Conservation (phyloP, 2,888 invertebrate species). For the Bembecia ichneumoniformis region DNA sequence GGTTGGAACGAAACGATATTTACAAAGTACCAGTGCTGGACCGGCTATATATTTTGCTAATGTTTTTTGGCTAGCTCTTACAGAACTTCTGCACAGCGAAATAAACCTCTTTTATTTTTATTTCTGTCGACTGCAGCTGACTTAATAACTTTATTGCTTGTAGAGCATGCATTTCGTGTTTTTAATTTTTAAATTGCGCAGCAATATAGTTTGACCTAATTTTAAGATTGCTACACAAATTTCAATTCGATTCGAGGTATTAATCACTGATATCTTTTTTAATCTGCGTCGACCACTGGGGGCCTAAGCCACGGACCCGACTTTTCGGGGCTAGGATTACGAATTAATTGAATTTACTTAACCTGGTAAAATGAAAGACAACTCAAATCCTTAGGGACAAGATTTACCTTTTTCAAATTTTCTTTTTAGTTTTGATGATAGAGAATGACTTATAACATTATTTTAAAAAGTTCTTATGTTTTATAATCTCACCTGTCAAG, state of each 20-base stretch:
- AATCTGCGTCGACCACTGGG: no score
- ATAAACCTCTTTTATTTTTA: constrained; percentile 17
- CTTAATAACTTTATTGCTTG: constrained; percentile 58
- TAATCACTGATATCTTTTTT: neutral
- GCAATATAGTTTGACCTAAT: neutral
- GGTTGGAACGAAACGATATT: constrained; percentile 44
- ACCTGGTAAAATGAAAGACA: constrained; percentile 9
- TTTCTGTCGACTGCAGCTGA: constrained; percentile 37
- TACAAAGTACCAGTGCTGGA: constrained; percentile 43
- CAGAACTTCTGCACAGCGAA: constrained; percentile 12
- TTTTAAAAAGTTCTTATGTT: no score
- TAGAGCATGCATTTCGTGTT: constrained; percentile 38
- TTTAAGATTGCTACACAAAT: neutral
- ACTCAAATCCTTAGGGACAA: neutral
- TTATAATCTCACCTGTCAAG: no score
- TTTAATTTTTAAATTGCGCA: constrained; percentile 34
- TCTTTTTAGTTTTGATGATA: no score
- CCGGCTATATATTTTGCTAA: constrained; percentile 40
- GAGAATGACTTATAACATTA: no score
- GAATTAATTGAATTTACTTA: constrained; percentile 41
- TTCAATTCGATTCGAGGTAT: neutral
- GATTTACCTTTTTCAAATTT: neutral
- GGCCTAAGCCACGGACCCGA: no score
- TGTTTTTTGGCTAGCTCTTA: constrained; percentile 52
- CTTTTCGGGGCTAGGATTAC: constrained; percentile 20